Base-by-base conservation (phyloP, 2,797 vertebrate species). In the Malacoctenus gilli region DNA sequence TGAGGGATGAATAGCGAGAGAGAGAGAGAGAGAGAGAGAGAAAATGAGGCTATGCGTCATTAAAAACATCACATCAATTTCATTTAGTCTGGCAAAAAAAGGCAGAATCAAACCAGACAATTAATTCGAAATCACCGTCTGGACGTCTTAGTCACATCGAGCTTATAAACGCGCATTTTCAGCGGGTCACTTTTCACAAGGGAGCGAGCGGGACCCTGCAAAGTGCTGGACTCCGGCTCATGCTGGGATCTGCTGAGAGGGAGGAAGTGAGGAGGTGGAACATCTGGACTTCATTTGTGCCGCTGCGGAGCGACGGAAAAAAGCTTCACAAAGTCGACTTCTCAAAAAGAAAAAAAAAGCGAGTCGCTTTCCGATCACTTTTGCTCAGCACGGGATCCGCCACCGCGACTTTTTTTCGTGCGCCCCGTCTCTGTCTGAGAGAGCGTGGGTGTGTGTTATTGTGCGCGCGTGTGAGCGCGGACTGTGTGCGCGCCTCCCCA, bases 261-360 rank as follows among this genome's bases (percentile, higher is more conserved):
- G 72, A 86, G 87, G 85, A 90, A 90, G 86, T 89, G 68, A 77
- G 73, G 77, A 82, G 81, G 85, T 80, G 78, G 86, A 87, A 86
- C 91, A 92, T 92, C 91, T 93, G 91, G 88, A 89, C 71, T 80
- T 88, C 68, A 90, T 92, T 91, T 90, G 62, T 51, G 72, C 20
- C n/a, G 62, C 48, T 47, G 19, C 42, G 31, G 49, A 71, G 65
- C 25, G 39, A 5, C 34, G 21, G n/a, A n/a, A n/a, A 18, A 42
- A 20, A 52, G 3, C 19, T 68, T 73, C 75, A 75, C 38, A 82
- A 86, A 77, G n/a, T 73, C 71, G 61, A 8, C 41, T 43, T 47
- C n/a, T n/a, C n/a, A 8, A 8, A 23, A 23, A 23, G 8, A 23
- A 9, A 5, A 28, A 28, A 28, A 28, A 28, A 30, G 60, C 57